These are phyloP conservation scores for Tenthredo distinguenda DNA, from an alignment of 2,888 invertebrate genomes.

Conservation along the genomic window DNA sequence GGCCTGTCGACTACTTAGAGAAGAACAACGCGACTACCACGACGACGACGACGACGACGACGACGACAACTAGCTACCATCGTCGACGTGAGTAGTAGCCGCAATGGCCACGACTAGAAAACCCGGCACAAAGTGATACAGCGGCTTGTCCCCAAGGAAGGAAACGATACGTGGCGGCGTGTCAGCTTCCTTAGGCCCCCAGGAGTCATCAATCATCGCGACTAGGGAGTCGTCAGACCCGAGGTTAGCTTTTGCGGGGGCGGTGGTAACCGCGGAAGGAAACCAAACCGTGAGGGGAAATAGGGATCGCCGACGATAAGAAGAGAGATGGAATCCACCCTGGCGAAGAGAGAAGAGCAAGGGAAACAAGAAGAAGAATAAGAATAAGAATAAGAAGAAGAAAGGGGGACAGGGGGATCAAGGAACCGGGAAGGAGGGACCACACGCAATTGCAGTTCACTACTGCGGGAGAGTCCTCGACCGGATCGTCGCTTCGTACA, in stretches of 20 bases:
- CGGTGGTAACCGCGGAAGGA: slow-evolving; percentile 32
- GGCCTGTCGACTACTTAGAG: slow-evolving; percentile 40
- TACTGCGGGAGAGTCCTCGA: slow-evolving; percentile 31
- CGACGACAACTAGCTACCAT: neutral
- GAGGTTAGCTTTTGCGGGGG: slow-evolving; percentile 33
- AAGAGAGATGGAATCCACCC: neutral
- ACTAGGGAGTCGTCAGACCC: slow-evolving; percentile 22
- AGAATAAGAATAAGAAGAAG: neutral
- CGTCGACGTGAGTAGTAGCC: neutral
- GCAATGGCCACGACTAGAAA: slow-evolving; percentile 21
- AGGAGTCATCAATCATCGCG: slow-evolving; percentile 53
- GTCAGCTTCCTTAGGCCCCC: slow-evolving; percentile 52
- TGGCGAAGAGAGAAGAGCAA: neutral
- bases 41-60: neutral
- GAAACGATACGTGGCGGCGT: slow-evolving; percentile 43
- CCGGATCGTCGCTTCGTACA: slow-evolving; percentile 19
- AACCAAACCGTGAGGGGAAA: slow-evolving; percentile 15
- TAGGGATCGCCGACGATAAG: neutral
- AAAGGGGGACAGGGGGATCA: neutral
- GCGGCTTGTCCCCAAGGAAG: slow-evolving; percentile 31
- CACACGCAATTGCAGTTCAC: slow-evolving; percentile 45
- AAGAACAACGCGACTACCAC: slow-evolving; percentile 1
- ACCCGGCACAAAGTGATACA: neutral
- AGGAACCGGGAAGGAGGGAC: slow-evolving; percentile 33
- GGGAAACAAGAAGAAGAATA: neutral